Evolutionary conservation across 2,113 vertebrate species (phyloP).

Genomic region (Chrysochloris asiatica): DNA sequence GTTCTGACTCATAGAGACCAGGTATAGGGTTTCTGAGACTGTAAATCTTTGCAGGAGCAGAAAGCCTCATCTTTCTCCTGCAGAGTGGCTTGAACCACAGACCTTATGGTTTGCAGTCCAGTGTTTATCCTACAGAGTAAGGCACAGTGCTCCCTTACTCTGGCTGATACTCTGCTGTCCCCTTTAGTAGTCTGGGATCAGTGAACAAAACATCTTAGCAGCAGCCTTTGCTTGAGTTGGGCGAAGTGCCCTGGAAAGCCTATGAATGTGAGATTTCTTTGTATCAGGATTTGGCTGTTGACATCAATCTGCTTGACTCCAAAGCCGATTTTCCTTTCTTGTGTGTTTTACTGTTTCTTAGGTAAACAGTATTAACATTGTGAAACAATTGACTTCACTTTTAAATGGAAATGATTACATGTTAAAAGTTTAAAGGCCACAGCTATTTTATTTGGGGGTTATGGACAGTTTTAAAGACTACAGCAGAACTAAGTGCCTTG

Average conservation of each 20-base stretch:
- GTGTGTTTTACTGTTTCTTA: conserved; percentile 4
- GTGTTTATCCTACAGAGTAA: no score
- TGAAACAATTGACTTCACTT: neutral
- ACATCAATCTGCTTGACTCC: neutral
- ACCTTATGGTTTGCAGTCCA: no score
- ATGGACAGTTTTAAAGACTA: conserved; percentile 49
- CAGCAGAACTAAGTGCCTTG: conserved; percentile 6
- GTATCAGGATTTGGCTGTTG: neutral
- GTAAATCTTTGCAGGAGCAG: no score
- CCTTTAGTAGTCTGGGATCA: neutral
- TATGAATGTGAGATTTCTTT: neutral
- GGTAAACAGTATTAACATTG: conserved; percentile 42
- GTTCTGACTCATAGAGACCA: no score
- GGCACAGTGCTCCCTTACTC: no score
- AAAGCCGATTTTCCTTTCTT: neutral
- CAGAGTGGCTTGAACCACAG: no score
- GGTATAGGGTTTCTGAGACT: no score
- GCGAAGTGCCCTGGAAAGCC: neutral
- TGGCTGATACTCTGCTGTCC: neutral
- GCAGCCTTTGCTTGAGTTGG: neutral
- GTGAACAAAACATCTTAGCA: neutral
- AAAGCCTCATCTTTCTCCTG: no score
- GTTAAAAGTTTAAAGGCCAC: conserved; percentile 40
- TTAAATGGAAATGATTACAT: conserved; percentile 15
- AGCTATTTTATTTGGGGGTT: conserved; percentile 17